Conservation (phyloP, 1,140 invertebrate species). For the Diorhabda carinulata region DNA sequence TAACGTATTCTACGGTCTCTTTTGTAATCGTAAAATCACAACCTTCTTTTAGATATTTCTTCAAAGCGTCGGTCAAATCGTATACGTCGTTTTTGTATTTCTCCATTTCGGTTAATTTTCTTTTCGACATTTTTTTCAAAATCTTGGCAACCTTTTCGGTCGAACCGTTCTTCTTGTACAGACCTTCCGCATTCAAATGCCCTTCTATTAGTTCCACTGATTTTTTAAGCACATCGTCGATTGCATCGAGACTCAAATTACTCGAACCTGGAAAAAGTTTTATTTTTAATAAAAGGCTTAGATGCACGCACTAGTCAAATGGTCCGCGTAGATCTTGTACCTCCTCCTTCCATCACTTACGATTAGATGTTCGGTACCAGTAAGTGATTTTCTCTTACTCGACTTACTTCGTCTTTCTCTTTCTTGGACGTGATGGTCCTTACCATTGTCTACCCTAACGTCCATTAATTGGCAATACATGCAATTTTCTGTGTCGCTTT, state of each 20-base stretch:
- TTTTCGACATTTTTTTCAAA: conserved; percentile 33
- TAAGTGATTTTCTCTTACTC: too few relatives aligned
- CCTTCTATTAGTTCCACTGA: conserved; percentile 32
- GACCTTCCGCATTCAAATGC: conserved; percentile 24
- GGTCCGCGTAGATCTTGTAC: too few relatives aligned
- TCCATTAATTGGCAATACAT: too few relatives aligned
- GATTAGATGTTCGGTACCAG: too few relatives aligned
- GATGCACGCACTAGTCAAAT: too few relatives aligned
- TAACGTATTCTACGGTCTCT: conserved; percentile 66
- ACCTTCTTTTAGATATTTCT: conserved; percentile 32
- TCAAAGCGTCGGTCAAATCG: conserved; percentile 32
- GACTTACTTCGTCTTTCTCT: too few relatives aligned
- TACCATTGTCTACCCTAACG: too few relatives aligned
- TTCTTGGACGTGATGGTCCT: too few relatives aligned
- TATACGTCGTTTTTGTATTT: conserved; percentile 33
- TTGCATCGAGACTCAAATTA: conserved; percentile 24
- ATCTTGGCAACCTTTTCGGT: conserved; percentile 34
- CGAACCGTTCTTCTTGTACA: conserved; percentile 33
- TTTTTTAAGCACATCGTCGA: conserved; percentile 30
- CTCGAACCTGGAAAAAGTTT: conserved; percentile 26
- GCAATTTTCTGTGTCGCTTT: too few relatives aligned
- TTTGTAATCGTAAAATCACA: conserved; percentile 83
- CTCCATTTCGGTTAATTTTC: conserved; percentile 32
- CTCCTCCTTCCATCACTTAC: too few relatives aligned
- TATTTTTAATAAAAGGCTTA: neutral